Base-by-base conservation (phyloP, 2,797 vertebrate genomes). In the Hypotaenidia okinawae region DNA sequence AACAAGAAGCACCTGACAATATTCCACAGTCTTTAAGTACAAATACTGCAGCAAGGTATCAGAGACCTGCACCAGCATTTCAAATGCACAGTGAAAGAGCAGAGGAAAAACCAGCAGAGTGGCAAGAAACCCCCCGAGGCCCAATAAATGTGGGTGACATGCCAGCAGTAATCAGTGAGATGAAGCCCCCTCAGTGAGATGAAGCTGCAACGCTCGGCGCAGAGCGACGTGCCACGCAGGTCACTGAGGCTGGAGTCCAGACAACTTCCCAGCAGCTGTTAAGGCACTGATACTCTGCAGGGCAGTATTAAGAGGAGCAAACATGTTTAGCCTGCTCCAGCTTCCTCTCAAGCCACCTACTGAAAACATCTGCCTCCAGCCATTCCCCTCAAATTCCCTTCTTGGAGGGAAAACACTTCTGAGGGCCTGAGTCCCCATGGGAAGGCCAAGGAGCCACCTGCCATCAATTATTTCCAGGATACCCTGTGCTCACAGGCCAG, bases 221-320 rank as follows among this genome's bases (percentile, higher is more conserved):
- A 72, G 86, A 92, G 94, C n/a, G 59, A 94, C 87, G 93, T 92
- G 90, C 83, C 86, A 70, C 21, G 43, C 52, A 86, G 68, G 74
- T 95, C 95, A 83, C 94, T 93, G 62, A 84, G 94, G 86, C 19
- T 96, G 95, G 91, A 96, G 89, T 85, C 73, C 54, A 85, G 92
- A 95, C 57, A 57, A 74, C 90, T 93, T 95, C 89, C 93, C 95
- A 95, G 59, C 86, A 73, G 86, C 75, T 82, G 73, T 89, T 84
- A 93, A 93, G 83, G 95, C 89, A 91, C 28, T 37, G 83, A 94
- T 79, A 92, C 91, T 94, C 84, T 67, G 27, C 21, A 37, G 52
- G 17, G 43, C 86, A 67, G 80, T 89, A 90, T 39, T 79, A 94
- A 82, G 54, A 79, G 75, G 70, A 89, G 64, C 64, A 95, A 97